phyloP scores from a whole-genome alignment of 2,113 vertebrate genomes.

The Notiomystis cincta region DNA sequence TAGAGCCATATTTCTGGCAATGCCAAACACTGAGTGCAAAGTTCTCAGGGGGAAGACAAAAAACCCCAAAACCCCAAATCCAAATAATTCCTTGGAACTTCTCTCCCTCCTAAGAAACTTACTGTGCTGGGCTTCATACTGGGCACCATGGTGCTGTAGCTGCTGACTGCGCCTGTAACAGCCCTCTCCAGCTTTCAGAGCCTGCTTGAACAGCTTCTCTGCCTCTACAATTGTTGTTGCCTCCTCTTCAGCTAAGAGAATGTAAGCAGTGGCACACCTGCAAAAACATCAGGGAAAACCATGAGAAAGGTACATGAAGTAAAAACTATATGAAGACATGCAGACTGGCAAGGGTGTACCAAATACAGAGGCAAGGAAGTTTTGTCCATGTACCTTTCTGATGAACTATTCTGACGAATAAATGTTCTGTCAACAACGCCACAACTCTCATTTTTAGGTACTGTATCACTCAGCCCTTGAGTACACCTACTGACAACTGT shows the following conservation, averaged over 20 bases:
- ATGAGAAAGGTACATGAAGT: neutral
- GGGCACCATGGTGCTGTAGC: constrained; percentile 92
- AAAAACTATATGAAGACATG: neutral
- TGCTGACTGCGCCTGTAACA: constrained; percentile 96
- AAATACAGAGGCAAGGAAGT: neutral
- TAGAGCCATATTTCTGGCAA: neutral
- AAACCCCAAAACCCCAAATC: rapidly evolving
- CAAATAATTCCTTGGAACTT: neutral
- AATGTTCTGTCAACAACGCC: neutral
- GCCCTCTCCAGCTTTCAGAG: constrained; percentile 90
- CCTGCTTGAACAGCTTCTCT: constrained; percentile 94
- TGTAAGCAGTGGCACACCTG: constrained; percentile 96
- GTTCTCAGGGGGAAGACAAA: neutral
- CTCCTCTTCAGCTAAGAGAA: constrained; percentile 96
- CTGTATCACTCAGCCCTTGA: neutral
- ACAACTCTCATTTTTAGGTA: neutral
- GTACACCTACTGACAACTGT: neutral
- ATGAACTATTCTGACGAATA: neutral
- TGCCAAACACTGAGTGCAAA: neutral
- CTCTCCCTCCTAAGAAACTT: constrained; percentile 57
- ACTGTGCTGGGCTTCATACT: constrained; percentile 97
- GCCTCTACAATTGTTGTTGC: constrained; percentile 97
- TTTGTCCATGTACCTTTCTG: neutral
- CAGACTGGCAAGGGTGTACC: neutral
- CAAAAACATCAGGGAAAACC: constrained; percentile 26